phyloP scores from a whole-genome alignment of 2,888 invertebrate species.

The Stenolophus ochropezus region DNA sequence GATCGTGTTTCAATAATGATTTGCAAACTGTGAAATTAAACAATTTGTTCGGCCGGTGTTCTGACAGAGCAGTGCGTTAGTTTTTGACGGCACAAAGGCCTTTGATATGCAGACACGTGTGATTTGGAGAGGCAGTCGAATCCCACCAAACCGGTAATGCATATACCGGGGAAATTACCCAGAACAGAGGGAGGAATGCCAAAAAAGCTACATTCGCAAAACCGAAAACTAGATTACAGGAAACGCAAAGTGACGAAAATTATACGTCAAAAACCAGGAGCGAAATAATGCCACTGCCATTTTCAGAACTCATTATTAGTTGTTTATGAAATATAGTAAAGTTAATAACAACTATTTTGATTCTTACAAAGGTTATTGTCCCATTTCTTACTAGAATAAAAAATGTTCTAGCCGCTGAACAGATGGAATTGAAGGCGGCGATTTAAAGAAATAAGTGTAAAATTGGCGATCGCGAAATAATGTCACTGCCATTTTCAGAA shows the following conservation, averaged over 20 bases:
- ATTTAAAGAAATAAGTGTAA: slow-evolving; percentile 45
- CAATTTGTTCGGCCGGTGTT: neutral
- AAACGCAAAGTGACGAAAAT: too few relatives aligned
- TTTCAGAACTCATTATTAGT: too few relatives aligned
- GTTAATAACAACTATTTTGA: too few relatives aligned
- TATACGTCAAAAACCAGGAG: too few relatives aligned
- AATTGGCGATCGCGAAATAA: too few relatives aligned
- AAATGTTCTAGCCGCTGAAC: neutral
- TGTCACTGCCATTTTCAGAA: too few relatives aligned
- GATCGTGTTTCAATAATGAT: neutral
- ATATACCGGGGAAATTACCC: neutral
- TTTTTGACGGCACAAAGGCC: neutral
- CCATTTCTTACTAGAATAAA: neutral
- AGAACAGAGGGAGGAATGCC: neutral
- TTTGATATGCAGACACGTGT: neutral
- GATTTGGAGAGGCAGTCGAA: neutral
- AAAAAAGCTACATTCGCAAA: neutral
- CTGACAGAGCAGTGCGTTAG: neutral
- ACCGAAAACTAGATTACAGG: neutral
- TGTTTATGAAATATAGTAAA: too few relatives aligned
- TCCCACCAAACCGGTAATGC: neutral
- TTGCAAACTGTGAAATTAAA: neutral
- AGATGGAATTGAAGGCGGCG: slow-evolving; percentile 22
- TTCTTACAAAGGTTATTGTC: neutral
- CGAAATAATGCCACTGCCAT: too few relatives aligned